Percentiles rank a stretch among this genome's conserved stretches.
These are phyloP conservation scores for Rhyacophila evoluta DNA, from an alignment of 2,888 invertebrate genomes.

Conservation along the genomic window DNA sequence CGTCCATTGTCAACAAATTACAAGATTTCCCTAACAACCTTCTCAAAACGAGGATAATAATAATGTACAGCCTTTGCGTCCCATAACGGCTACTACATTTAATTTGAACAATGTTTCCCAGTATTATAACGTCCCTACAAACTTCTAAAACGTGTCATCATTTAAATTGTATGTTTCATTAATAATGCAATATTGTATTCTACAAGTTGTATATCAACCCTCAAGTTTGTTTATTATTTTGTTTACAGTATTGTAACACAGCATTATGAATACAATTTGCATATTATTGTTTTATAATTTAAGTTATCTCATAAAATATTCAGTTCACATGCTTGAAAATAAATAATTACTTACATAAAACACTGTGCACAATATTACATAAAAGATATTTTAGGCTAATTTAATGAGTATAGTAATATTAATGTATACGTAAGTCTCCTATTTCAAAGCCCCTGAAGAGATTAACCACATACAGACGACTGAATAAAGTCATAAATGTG, in stretches of 20 bases:
- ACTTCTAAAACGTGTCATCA: constrained; percentile 14
- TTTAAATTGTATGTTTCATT: constrained; percentile 9
- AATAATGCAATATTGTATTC: not conserved
- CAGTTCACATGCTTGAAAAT: no score
- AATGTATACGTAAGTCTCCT: no score
- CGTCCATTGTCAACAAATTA: not conserved
- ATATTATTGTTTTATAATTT: no score
- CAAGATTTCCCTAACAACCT: constrained; percentile 10
- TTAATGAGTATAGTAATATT: no score
- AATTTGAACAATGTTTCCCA: not conserved
- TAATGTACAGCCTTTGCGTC: constrained; percentile 16
- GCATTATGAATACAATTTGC: not conserved
- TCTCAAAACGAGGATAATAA: not conserved
- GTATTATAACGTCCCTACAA: constrained; percentile 9
- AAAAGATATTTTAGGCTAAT: no score
- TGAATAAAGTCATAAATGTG: no score
- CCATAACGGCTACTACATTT: constrained; percentile 13
- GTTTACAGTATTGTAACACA: not conserved
- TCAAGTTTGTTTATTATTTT: not conserved
- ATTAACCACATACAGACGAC: no score
- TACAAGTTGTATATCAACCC: not conserved
- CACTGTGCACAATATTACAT: no score
- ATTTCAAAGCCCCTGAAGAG: no score
- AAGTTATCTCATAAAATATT: no score
- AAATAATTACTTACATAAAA: no score